Evolutionary conservation across 2,113 vertebrate genomes (phyloP), one percentile per base, ranked within the genome.

Genomic region (Stercorarius parasiticus): DNA sequence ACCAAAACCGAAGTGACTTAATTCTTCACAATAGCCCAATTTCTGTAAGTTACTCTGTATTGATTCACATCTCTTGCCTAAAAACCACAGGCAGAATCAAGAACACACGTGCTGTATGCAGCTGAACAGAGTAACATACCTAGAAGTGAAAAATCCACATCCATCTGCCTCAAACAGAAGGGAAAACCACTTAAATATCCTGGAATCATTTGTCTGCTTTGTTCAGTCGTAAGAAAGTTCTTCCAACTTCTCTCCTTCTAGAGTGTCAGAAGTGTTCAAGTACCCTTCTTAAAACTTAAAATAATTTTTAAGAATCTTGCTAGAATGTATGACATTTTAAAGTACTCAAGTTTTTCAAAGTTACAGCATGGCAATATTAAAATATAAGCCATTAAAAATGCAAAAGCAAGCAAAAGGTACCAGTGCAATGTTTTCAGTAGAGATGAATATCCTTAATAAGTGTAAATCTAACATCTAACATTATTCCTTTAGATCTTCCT

Each of bases 401-500:
- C 55, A 76, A 90, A 90, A 79, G 69, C 47, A 86, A 86, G n/a
- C 17, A 74, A 79, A 79, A 85, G 19, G 7, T 4, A 76, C 67
- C 56, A 71, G n/a, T 23, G 17, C 0, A 0, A 15, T 43, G 6
- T 73, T 79, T 85, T 76, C 3, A 4, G 15, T 11, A 69, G 56
- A 83, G 13, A 90, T 50, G 6, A 47, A 61, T 14, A 19, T 22
- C 17, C 69, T 88, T 67, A 52, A 85, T 66, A 49, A 47, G 67
- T 87, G 82, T 72, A 78, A 67, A 71, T 34, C 34, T 36, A 76
- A 45, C 26, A 78, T 27, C 27, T 34, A 76, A 42, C 29, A 42
- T 56, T 50, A 66, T 70, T 71, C 36, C 55, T 87, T 93, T 36
- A 91, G 43, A 73, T 89, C 45, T 56, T 82, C 30, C 40, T 56